Evolutionary conservation across 37 sponge, comb jelly and placozoan species (phyloP).

Genomic region (Eunapius fragilis): DNA sequence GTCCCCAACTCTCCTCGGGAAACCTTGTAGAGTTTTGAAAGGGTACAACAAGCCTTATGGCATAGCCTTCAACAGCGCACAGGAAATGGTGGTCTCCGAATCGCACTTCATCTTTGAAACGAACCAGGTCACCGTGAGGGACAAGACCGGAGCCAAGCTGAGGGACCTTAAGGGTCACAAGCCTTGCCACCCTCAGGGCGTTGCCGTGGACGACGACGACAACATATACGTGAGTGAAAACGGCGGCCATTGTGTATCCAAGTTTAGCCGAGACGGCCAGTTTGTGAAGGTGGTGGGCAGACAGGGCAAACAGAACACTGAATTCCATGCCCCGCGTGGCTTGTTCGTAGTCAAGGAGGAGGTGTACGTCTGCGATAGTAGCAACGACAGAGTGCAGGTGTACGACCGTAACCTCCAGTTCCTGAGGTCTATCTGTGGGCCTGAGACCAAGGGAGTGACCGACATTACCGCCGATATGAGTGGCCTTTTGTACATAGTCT

Average conservation of each 20-base stretch:
- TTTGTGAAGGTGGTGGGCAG: constrained; percentile 1
- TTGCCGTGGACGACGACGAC: constrained; percentile 33
- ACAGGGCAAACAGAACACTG: neutral
- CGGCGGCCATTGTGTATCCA: neutral
- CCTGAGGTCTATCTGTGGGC: neutral
- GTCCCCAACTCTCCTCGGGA: neutral
- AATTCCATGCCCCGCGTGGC: neutral
- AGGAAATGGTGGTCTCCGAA: constrained; percentile 10
- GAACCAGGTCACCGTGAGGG: constrained; percentile 5
- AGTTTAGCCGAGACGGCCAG: neutral
- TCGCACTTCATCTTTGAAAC: neutral
- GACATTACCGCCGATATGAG: neutral
- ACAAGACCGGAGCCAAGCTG: constrained; percentile 9
- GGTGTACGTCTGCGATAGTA: constrained; percentile 29
- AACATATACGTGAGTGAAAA: constrained; percentile 29
- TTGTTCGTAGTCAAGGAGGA: constrained; percentile 11
- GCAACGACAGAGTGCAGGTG: constrained; percentile 5
- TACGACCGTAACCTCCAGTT: constrained; percentile 1
- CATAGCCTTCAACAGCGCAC: constrained; percentile 5
- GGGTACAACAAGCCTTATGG: neutral
- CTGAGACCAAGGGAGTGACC: neutral
- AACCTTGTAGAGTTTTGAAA: neutral
- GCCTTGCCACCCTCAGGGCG: neutral
- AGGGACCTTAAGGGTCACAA: neutral
- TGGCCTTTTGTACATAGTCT: neutral